These are phyloP conservation scores for Nomia melanderi DNA, from an alignment of 1,140 invertebrate genomes.

Conservation along the genomic window DNA sequence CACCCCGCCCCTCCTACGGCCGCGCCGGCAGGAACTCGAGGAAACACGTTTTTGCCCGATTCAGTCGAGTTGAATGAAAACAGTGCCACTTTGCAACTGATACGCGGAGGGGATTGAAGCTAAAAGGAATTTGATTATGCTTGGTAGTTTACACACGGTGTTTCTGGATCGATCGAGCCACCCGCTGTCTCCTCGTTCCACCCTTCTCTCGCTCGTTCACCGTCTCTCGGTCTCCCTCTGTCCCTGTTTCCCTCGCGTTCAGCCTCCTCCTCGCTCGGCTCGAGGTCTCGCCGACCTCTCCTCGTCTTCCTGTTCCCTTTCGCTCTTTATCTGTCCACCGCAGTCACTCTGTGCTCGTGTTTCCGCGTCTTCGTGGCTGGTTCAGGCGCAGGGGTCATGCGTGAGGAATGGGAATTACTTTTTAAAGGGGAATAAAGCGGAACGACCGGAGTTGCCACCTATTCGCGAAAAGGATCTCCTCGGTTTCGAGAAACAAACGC, in stretches of 20 bases:
- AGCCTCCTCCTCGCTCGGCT: not conserved
- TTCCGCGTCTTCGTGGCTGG: slow-evolving; percentile 43
- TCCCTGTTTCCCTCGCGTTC: not conserved
- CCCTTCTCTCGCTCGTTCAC: not conserved
- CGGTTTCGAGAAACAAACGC: not conserved
- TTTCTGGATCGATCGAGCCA: slow-evolving; percentile 67
- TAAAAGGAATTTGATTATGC: slow-evolving; percentile 69
- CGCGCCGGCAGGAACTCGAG: too few species aligned
- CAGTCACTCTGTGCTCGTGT: slow-evolving; percentile 26
- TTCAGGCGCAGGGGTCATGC: slow-evolving; percentile 20
- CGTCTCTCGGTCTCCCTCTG: not conserved
- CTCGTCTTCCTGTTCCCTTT: slow-evolving; percentile 38
- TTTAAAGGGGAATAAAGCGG: slow-evolving; percentile 30
- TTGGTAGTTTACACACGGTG: slow-evolving; percentile 67
- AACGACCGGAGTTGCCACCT: slow-evolving; percentile 5
- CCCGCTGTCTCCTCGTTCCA: slow-evolving; percentile 30
- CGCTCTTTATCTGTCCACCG: slow-evolving; percentile 33
- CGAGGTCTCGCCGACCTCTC: too few species aligned
- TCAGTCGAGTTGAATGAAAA: slow-evolving; percentile 54
- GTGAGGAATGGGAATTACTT: slow-evolving; percentile 35
- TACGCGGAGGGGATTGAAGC: slow-evolving; percentile 44
- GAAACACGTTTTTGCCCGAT: slow-evolving; percentile 45
- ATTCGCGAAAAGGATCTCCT: not conserved
- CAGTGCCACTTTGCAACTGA: slow-evolving; percentile 50
- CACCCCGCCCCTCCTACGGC: not conserved